These are phyloP conservation scores for Eupithecia tripunctaria DNA, from an alignment of 2,888 invertebrate genomes.

Conservation along the genomic window DNA sequence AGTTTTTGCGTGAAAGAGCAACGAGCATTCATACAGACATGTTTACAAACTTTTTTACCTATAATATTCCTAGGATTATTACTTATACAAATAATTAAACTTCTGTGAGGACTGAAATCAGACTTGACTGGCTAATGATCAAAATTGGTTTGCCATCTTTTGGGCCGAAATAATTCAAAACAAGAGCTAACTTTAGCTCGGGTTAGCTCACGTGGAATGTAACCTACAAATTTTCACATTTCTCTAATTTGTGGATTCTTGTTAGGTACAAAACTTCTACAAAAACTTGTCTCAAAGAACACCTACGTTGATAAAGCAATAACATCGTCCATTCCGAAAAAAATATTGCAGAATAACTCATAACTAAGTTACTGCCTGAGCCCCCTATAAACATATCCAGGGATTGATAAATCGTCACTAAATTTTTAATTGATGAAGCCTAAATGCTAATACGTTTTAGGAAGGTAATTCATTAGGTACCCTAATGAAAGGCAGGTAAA, in stretches of 20 bases:
- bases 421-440: conserved; percentile 2
- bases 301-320: neutral
- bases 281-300: neutral
- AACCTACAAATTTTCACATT: neutral
- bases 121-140: too few species aligned
- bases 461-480: neutral
- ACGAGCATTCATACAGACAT: too few species aligned
- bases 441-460: conserved; percentile 2
- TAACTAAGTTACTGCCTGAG: neutral
- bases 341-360: neutral
- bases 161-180: neutral
- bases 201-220: neutral
- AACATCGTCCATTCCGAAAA: neutral
- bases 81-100: too few species aligned
- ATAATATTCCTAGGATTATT: too few species aligned
- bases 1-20: too few species aligned
- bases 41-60: too few species aligned
- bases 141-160: too few species aligned
- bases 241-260: neutral
- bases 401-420: neutral
- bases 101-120: too few species aligned
- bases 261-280: neutral
- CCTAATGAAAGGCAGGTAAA: conserved; percentile 6
- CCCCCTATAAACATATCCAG: conserved; percentile 4
- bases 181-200: neutral